phyloP scores from a whole-genome alignment of 2,888 invertebrate species.

The Sceliomorpha sp. region DNA sequence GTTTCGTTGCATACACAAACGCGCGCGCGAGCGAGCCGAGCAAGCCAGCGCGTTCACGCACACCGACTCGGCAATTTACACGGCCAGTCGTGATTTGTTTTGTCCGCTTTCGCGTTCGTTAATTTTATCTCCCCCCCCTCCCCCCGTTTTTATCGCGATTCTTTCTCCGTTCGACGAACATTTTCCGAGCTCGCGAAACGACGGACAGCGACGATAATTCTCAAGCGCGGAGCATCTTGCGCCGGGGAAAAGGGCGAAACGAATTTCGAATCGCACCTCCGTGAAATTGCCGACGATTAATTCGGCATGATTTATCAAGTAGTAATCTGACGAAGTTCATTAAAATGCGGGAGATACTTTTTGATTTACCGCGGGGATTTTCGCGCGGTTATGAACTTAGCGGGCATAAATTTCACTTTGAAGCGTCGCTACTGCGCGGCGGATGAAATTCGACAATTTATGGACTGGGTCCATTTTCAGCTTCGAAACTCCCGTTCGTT shows the following conservation, averaged over 20 bases:
- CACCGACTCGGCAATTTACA: too few species aligned
- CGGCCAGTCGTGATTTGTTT: too few species aligned
- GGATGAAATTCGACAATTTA: conserved; percentile 53
- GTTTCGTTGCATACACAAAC: conserved; percentile 1
- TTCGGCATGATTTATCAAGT: conserved; percentile 17
- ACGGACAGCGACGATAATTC: too few species aligned
- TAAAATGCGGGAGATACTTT: conserved; percentile 27
- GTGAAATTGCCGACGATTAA: conserved; percentile 9
- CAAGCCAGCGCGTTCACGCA: too few species aligned
- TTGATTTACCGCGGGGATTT: conserved; percentile 45
- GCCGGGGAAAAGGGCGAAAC: not conserved
- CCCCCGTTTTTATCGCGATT: not conserved
- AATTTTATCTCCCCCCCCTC: too few species aligned
- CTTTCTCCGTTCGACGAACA: not conserved
- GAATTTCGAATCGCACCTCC: not conserved
- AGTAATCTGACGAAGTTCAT: conserved; percentile 30
- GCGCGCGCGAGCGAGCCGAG: too few species aligned
- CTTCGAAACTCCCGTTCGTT: conserved; percentile 48
- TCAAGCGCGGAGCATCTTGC: not conserved
- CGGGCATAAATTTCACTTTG: conserved; percentile 44
- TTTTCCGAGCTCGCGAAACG: too few species aligned
- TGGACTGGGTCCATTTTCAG: conserved; percentile 51
- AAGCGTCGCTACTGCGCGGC: conserved; percentile 29
- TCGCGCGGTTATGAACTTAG: conserved; percentile 39
- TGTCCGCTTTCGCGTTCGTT: too few species aligned